Evolutionary conservation across 2,113 vertebrate genomes (phyloP), one percentile per base, ranked within the genome.

Genomic region (Gobiocypris rarus): DNA sequence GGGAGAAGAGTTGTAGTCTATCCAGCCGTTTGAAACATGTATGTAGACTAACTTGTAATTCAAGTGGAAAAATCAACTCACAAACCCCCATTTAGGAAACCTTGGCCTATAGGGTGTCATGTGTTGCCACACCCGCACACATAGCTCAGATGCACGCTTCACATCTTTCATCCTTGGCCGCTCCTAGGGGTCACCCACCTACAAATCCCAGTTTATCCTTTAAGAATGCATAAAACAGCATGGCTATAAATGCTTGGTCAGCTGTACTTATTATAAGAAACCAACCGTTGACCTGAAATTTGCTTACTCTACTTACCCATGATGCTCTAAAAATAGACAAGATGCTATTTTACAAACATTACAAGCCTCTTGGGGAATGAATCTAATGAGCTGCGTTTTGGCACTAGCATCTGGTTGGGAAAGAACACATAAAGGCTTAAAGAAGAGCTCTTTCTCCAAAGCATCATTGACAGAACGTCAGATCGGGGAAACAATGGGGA

Each of bases 401-500:
- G 34, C 11, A 24, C n/a, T 43, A 26, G 76, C 58, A 26, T 79
- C 58, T 79, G 76, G 76, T 41, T 63, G n/a, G 4, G 54, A 41
- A 56, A 77, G 24, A n/a, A 41, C 6, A 50, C 50, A 75, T 56
- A 61, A 63, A 79, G 15, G 76, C 58, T 79, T 63, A 79, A 79
- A 80, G 43, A 80, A 67, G 26, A 67, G 59, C 69, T 84, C 63
- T 56, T 87, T 83, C 80, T 83, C 52, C 78, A 48, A 82, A 67
- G 59, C 73, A 83, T 85, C 84, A 69, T 70, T 83, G 86, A 85
- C 84, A 63, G 86, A 59, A 83, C 8, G 69, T 87, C 86, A 70
- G 81, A 77, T 41, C 14, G 61, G 86, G 19, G 84, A 31, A 86
- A 86, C 85, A 86, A 85, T 89, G 58, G 65, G 50, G 56, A 38